A percentile compares a stretch with the other conserved stretches of the same genome.
Evolutionary conservation across 1,140 invertebrate species (phyloP).

Genomic region (Anoplophora glabripennis): DNA sequence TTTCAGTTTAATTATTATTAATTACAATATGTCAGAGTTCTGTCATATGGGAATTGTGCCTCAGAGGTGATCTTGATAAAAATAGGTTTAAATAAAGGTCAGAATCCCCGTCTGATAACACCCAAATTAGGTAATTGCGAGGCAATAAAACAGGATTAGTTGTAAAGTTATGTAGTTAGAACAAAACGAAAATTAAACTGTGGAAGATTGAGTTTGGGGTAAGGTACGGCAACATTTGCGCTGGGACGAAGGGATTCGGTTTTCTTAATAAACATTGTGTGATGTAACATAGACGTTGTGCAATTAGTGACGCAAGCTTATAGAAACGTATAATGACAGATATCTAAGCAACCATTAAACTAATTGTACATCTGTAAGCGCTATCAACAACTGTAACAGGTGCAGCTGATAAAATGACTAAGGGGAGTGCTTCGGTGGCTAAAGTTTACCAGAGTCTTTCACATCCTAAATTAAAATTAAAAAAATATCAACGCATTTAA

Average conservation of each 20-base stretch:
- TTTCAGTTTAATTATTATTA: no score
- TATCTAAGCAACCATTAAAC: conserved; percentile 19
- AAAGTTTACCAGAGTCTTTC: no score
- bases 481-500: no score
- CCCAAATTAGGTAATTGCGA: no score
- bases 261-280: conserved; percentile 17
- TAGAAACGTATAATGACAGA: conserved; percentile 18
- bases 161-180: neutral
- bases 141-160: no score
- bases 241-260: neutral
- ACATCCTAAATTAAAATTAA: no score
- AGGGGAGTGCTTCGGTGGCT: no score
- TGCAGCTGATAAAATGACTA: neutral
- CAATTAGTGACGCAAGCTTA: conserved; percentile 7
- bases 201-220: neutral
- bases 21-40: no score
- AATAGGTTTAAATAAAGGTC: no score
- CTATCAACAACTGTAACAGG: conserved; percentile 16
- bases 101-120: no score
- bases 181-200: neutral
- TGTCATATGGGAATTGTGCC: no score
- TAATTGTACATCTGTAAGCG: conserved; percentile 14
- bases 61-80: no score
- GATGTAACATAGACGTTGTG: conserved; percentile 8
- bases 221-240: neutral